Evolutionary conservation across 2,113 vertebrate genomes (phyloP), one percentile per base, ranked within the genome.

Genomic region (Myocastor coypus): DNA sequence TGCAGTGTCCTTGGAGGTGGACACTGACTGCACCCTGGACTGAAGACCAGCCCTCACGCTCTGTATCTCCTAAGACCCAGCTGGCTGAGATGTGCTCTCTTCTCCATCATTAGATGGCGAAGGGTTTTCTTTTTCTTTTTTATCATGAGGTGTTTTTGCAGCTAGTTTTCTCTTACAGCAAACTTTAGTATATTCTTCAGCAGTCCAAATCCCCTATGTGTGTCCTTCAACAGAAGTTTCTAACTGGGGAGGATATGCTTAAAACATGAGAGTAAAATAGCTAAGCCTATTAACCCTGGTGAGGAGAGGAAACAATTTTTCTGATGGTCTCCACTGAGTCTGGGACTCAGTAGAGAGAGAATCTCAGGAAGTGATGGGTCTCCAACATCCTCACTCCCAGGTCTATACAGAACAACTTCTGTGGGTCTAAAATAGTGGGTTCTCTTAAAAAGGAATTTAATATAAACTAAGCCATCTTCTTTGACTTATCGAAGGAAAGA

Each of bases 161-260:
- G 20, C 19, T 71, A 37, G 1, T n/a, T 93, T 75, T n/a, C 24
- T 24, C 0, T 83, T 52, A 84, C 8, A 91, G 28, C 64, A 69
- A 88, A 77, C 17, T 83, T 95, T 4, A 77, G 92, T 89, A 92
- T 71, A 85, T 77, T 86, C 83, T 46, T 52, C 26, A 94, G 42
- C 14, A 83, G 32, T 85, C 3, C 24, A 17, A 16, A 64, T 13
- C 10, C 28, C 52, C 46, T 63, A 94, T 84, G 57, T 12, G 14
- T 75, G 22, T 61, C 7, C n/a, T 87, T 77, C 87, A 77, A 68
- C 5, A 14, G 55, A 84, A 16, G 81, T 85, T 89, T 91, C 37
- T 95, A 3, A 90, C 4, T 10, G 59, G 34, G 7, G 22, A 64
- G 7, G 28, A 77, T 69, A 42, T 75, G 59, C 61, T 86, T 83